Evolutionary conservation across 1,140 invertebrate species (phyloP).

Genomic region (Orius insidiosus): DNA sequence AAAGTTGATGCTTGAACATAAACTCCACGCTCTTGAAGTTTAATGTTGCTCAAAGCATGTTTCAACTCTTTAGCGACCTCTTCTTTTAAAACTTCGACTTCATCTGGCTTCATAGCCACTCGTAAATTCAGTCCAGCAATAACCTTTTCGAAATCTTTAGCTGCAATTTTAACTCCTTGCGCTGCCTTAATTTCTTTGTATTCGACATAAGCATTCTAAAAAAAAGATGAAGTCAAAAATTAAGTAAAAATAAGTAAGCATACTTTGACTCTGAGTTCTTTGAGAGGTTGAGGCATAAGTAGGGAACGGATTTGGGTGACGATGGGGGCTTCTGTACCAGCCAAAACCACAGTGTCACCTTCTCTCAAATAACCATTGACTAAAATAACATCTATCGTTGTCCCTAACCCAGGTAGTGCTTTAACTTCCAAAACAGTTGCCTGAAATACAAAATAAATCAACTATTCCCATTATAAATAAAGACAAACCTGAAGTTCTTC

Average conservation of each 20-base stretch:
- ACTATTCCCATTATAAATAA: neutral
- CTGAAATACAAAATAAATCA: slow-evolving; percentile 15
- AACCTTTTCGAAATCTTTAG: slow-evolving; percentile 93
- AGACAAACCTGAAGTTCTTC: slow-evolving; percentile 60
- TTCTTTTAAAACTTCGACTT: slow-evolving; percentile 75
- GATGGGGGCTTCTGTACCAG: slow-evolving; percentile 95
- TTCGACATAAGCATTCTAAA: slow-evolving; percentile 85
- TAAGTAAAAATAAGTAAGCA: slow-evolving; percentile 8
- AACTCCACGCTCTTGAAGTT: slow-evolving; percentile 80
- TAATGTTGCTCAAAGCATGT: slow-evolving; percentile 79
- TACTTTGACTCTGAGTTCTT: slow-evolving; percentile 93
- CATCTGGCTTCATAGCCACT: slow-evolving; percentile 82
- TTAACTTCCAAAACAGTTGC: slow-evolving; percentile 98
- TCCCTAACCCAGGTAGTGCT: slow-evolving; percentile 91
- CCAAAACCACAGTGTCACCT: slow-evolving; percentile 86
- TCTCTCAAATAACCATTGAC: slow-evolving; percentile 87
- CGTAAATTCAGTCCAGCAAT: slow-evolving; percentile 81
- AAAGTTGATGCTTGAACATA: slow-evolving; percentile 98
- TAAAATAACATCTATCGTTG: slow-evolving; percentile 96
- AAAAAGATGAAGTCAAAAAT: slow-evolving; percentile 18
- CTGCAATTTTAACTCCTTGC: slow-evolving; percentile 96
- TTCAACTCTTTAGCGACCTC: slow-evolving; percentile 67
- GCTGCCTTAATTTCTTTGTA: slow-evolving; percentile 89
- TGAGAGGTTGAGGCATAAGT: slow-evolving; percentile 93
- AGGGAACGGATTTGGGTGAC: slow-evolving; percentile 93